A percentile compares a stretch with the other conserved stretches of the same genome.
Conservation (phyloP, 2,797 vertebrate genomes). For the Aphelocoma californica region DNA sequence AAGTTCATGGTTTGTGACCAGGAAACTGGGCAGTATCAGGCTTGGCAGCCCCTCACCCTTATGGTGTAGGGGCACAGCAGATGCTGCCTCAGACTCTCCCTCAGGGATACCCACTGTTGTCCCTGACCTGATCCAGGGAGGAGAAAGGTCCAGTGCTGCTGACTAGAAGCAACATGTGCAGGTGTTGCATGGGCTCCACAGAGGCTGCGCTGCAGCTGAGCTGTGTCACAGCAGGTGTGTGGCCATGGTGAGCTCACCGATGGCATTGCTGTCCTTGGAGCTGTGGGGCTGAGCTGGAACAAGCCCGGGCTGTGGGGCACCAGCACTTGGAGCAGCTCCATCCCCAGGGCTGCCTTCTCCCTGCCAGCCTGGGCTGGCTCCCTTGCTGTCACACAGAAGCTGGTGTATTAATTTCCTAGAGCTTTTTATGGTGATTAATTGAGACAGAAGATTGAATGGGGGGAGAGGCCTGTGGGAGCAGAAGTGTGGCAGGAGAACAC, state of each 20-base stretch:
- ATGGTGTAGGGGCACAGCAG: background rate
- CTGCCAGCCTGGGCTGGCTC: background rate
- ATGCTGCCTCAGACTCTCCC: background rate
- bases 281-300: background rate
- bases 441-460: background rate
- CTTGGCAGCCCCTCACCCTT: background rate
- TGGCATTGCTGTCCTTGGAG: background rate
- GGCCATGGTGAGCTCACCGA: background rate
- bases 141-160: background rate
- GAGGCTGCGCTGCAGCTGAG: background rate
- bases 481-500: constrained; percentile 14
- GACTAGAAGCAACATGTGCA: background rate
- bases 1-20: background rate
- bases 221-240: background rate
- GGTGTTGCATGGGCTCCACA: background rate
- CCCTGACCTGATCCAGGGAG: background rate
- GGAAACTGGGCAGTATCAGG: accelerated
- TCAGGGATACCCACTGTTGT: background rate
- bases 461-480: constrained; percentile 22
- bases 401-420: background rate
- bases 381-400: background rate
- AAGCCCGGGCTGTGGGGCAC: accelerated
- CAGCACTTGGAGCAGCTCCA: background rate
- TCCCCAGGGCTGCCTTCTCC: background rate
- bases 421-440: constrained; percentile 32